Evolutionary conservation across 2,113 vertebrate species (phyloP), one percentile per base, ranked within the genome.

Genomic region (Gadus chalcogrammus): DNA sequence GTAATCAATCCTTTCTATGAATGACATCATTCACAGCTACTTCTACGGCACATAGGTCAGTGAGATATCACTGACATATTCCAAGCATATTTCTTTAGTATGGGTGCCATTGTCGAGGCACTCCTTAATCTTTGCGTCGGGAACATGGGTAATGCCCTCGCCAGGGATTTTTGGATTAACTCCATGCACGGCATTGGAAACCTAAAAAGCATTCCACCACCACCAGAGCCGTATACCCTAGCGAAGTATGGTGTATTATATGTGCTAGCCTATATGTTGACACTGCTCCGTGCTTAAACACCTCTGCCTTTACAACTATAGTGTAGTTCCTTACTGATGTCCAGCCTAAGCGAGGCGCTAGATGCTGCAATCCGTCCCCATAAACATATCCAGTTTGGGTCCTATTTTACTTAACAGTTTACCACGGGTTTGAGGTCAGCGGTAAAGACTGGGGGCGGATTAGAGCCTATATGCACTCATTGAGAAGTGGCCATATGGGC

Each of bases 401-500:
- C 56, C 74, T 78, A 11, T 42, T 79, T 80, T 77, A 67, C 60
- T 77, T 83, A 89, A 79, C 81, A 78, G 85, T 84, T 86, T 68
- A 76, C 82, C 85, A 81, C 82, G 89, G 86, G 83, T 86, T 42
- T 24, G 78, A 87, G 87, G 85, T 89, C 82, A 87, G 73, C 72
- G 81, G 75, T 86, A 89, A 89, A 87, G 81, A 78, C 77, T 84
- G 73, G 73, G 72, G 9, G n/a, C 4, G 75, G 86, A 86, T 88
- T 89, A 89, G 63, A 83, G 80, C 80, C 82, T 84, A 85, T 88
- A 88, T 86, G 61, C 35, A 84, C 86, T 88, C 84, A 83, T 87
- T 88, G 84, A 87, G 78, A 85, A 84, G 76, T 85, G 77, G 83
- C 87, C 87, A 88, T 90, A 90, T 89, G 88, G 87, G 79, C 80